These are phyloP conservation scores for Artibeus lituratus DNA, from an alignment of 2,797 vertebrate genomes.

Conservation along the genomic window DNA sequence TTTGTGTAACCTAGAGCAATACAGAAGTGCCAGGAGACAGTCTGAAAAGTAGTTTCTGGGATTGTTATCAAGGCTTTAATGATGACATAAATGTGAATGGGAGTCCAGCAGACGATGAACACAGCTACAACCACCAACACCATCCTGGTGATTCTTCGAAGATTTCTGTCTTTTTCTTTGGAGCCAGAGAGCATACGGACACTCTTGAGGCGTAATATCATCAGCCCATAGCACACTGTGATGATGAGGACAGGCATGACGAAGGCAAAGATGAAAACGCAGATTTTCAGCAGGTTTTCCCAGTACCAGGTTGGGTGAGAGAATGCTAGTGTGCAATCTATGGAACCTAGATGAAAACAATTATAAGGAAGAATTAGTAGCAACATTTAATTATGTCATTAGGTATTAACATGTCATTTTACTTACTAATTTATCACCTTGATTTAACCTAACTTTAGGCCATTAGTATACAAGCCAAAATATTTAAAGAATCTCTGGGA, in stretches of 20 bases:
- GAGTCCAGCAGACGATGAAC: slow-evolving; percentile 99
- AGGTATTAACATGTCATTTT: background rate
- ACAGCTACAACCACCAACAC: slow-evolving; percentile 97
- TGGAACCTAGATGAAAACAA: slow-evolving; percentile 79
- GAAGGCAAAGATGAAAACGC: slow-evolving; percentile 99
- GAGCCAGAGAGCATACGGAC: slow-evolving; percentile 98
- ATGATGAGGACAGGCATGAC: slow-evolving; percentile 99
- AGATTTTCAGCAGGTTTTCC: slow-evolving; percentile 99
- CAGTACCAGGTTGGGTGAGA: slow-evolving; percentile 98
- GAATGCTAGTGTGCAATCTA: slow-evolving; percentile 94
- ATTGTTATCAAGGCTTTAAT: slow-evolving; percentile 94
- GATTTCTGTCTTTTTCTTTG: slow-evolving; percentile 97
- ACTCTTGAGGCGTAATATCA: slow-evolving; percentile 97
- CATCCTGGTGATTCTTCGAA: slow-evolving; percentile 97
- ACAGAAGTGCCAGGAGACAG: slow-evolving; percentile 98
- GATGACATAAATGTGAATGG: slow-evolving; percentile 98
- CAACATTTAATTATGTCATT: background rate
- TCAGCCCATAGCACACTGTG: slow-evolving; percentile 96
- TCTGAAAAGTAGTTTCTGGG: slow-evolving; percentile 94
- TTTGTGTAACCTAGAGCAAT: slow-evolving; percentile 98
- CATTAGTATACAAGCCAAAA: background rate
- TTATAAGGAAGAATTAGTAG: slow-evolving; percentile 1
- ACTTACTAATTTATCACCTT: background rate
- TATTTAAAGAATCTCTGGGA: background rate
- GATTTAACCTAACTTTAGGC: background rate